Evolutionary conservation across 30 jellyfish, hydroid and myxozoan species (phyloP).

Genomic region (Pelagia noctiluca): DNA sequence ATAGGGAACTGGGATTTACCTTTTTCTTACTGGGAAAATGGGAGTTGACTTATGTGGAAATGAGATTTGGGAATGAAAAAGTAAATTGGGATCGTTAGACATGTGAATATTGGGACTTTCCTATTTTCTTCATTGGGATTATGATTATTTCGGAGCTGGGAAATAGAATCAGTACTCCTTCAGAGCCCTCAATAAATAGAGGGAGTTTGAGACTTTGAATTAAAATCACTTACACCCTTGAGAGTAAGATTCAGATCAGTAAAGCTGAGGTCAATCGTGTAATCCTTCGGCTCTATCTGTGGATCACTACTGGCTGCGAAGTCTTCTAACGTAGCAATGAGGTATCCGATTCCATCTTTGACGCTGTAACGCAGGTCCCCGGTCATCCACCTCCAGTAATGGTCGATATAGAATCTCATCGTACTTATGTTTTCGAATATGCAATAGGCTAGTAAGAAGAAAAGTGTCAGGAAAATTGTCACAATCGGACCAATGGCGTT

Average conservation of each 20-base stretch:
- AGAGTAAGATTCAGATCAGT: slow-evolving; percentile 16
- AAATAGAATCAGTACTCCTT: no score
- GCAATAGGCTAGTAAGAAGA: slow-evolving; percentile 12
- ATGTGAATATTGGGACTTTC: no score
- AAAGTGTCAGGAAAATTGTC: slow-evolving; percentile 17
- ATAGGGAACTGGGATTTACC: no score
- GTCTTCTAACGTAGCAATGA: slow-evolving; percentile 41
- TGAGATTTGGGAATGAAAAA: no score
- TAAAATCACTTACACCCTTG: slow-evolving; percentile 25
- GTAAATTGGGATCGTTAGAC: no score
- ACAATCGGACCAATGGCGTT: slow-evolving; percentile 56
- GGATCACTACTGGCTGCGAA: slow-evolving; percentile 44
- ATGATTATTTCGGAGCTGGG: no score
- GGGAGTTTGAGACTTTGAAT: no score
- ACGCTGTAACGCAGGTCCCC: slow-evolving; percentile 58
- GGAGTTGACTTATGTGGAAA: no score
- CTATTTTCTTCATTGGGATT: no score
- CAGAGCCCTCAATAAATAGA: no score
- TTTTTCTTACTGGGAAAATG: no score
- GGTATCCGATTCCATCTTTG: slow-evolving; percentile 25
- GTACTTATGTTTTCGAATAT: slow-evolving; percentile 15
- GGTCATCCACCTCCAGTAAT: slow-evolving; percentile 42
- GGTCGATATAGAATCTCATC: slow-evolving; percentile 27
- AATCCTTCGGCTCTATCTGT: slow-evolving; percentile 48
- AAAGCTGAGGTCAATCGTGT: slow-evolving; percentile 50